Conservation (phyloP, 2,797 vertebrate species). For the Triplophysa yarkandensis region DNA sequence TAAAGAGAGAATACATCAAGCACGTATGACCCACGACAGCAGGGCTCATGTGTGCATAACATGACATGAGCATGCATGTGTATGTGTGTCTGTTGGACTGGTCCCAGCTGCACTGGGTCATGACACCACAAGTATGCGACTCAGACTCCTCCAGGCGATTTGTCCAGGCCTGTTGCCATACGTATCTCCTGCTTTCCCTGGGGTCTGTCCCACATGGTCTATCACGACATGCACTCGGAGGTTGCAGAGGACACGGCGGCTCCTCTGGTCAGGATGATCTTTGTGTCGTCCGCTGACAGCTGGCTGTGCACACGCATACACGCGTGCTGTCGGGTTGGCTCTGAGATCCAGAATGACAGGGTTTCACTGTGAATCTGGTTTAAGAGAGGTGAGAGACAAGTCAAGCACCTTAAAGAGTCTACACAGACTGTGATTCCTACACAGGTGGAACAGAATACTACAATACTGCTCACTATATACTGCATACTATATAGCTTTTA, state of each 20-base stretch:
- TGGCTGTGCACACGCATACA: background rate
- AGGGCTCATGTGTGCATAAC: background rate
- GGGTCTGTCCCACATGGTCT: conserved; percentile 36
- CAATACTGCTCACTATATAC: background rate
- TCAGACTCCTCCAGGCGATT: conserved; percentile 35
- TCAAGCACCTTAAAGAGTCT: conserved; percentile 15
- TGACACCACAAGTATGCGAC: conserved; percentile 21
- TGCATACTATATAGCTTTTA: background rate
- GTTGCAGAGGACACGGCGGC: conserved; percentile 25
- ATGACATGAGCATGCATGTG: background rate
- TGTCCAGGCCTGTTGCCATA: conserved; percentile 38
- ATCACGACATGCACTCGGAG: conserved; percentile 4
- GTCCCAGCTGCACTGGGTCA: conserved; percentile 31
- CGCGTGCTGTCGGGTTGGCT: background rate
- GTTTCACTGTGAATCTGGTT: conserved; percentile 24
- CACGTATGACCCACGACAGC: background rate
- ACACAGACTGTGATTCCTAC: background rate
- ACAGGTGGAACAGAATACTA: background rate
- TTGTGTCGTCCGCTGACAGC: conserved; percentile 39
- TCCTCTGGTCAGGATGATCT: conserved; percentile 43
- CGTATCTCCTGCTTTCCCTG: conserved; percentile 22
- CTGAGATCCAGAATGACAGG: conserved; percentile 23
- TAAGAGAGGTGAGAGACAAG: conserved; percentile 18
- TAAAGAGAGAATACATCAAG: background rate
- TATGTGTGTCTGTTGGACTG: background rate